Conservation (phyloP, 2,113 vertebrate genomes). For the Hydrochoerus hydrochaeris region DNA sequence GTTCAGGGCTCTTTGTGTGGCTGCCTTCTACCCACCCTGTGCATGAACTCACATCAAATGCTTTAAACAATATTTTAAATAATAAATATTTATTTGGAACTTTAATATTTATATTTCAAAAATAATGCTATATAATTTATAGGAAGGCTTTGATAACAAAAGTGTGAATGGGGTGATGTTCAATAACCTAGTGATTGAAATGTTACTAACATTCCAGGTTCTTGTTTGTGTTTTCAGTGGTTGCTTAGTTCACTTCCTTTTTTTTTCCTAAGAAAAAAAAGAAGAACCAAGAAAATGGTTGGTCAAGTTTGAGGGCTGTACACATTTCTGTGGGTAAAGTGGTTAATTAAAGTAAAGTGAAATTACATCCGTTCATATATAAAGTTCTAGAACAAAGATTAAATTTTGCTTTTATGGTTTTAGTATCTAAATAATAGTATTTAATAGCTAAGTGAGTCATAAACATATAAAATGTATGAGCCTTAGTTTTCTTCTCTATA, state of each 20-base stretch:
- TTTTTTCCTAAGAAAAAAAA: slow-evolving; percentile 43
- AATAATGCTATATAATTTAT: neutral
- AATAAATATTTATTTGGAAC: slow-evolving; percentile 52
- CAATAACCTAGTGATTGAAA: neutral
- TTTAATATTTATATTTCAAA: slow-evolving; percentile 41
- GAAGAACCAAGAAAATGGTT: neutral
- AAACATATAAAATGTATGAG: neutral
- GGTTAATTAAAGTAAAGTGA: neutral
- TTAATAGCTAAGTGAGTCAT: neutral
- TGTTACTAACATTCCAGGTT: neutral
- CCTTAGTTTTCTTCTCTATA: slow-evolving; percentile 20
- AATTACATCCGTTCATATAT: neutral
- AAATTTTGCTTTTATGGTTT: neutral
- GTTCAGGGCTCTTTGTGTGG: neutral
- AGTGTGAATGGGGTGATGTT: neutral
- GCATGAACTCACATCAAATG: neutral
- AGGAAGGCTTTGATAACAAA: neutral
- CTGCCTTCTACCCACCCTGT: neutral
- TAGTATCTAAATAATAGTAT: neutral
- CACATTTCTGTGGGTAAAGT: slow-evolving; percentile 1
- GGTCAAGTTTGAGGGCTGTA: neutral
- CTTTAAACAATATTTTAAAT: slow-evolving; percentile 18
- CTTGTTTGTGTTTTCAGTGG: neutral
- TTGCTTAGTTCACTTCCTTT: neutral
- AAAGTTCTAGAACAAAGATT: neutral